phyloP scores from a whole-genome alignment of 1,140 invertebrate species.

The Solenopsis fugax region DNA sequence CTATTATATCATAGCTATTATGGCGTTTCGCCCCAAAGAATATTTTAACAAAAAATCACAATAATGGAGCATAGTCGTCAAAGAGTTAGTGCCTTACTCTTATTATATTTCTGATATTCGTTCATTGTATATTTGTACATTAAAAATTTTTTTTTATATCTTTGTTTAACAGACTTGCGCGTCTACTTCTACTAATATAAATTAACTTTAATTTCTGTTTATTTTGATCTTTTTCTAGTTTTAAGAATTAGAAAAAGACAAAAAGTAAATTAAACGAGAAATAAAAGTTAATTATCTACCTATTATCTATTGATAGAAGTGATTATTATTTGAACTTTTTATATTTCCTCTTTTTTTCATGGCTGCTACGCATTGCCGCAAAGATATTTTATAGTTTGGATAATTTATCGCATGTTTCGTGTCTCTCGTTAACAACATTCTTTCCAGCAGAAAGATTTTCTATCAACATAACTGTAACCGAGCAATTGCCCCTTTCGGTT shows the following conservation, averaged over 20 bases:
- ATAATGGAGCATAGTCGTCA: background rate
- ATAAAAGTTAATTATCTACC: too few relatives aligned
- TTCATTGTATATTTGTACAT: background rate
- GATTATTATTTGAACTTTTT: background rate
- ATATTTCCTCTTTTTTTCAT: background rate
- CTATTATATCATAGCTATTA: background rate
- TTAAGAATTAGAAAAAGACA: too few relatives aligned
- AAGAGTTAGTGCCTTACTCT: slow-evolving; percentile 26
- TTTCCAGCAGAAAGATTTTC: background rate
- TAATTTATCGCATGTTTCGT: slow-evolving; percentile 6
- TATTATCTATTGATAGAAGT: too few relatives aligned
- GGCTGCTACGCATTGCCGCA: background rate
- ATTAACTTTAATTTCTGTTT: too few relatives aligned
- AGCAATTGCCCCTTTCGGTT: background rate
- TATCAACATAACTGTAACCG: background rate
- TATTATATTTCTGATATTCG: background rate
- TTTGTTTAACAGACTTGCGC: background rate
- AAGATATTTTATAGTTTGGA: slow-evolving; percentile 3
- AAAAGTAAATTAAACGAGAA: too few relatives aligned
- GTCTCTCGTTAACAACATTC: background rate
- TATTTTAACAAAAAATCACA: background rate
- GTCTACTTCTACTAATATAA: too few relatives aligned
- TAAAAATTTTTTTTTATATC: background rate
- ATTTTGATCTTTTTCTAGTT: too few relatives aligned
- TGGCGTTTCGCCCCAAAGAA: background rate